Conservation (phyloP, 2,113 vertebrate species). For the Okapia johnstoni region DNA sequence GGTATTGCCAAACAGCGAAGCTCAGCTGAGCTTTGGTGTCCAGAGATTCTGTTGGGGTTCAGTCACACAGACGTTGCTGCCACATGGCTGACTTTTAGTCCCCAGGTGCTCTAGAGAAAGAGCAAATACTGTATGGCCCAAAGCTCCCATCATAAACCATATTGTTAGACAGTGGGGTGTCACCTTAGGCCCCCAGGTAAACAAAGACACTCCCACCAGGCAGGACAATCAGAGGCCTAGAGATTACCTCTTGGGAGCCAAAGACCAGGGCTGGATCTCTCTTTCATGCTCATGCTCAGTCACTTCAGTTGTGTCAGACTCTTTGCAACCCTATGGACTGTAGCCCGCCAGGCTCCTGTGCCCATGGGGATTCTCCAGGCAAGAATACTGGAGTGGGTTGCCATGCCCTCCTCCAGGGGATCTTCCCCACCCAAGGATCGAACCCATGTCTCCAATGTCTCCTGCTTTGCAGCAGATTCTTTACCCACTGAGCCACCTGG, state of each 20-base stretch:
- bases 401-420: background rate
- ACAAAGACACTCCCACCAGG: background rate
- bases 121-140: background rate
- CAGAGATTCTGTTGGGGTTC: background rate
- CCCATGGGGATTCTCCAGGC: background rate
- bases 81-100: background rate
- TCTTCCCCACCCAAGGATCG: background rate
- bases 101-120: background rate
- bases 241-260: background rate
- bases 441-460: background rate
- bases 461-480: background rate
- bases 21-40: background rate
- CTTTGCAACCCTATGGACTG: background rate
- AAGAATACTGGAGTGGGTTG: background rate
- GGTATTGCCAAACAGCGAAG: background rate
- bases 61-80: background rate
- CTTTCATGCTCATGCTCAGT: background rate
- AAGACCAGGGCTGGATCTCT: background rate
- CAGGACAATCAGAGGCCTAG: background rate
- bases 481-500: background rate
- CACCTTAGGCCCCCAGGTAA: background rate
- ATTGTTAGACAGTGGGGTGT: background rate
- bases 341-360: background rate
- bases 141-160: background rate
- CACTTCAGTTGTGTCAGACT: background rate